Conservation (phyloP, 2,113 vertebrate genomes). For the Sylvia atricapilla region DNA sequence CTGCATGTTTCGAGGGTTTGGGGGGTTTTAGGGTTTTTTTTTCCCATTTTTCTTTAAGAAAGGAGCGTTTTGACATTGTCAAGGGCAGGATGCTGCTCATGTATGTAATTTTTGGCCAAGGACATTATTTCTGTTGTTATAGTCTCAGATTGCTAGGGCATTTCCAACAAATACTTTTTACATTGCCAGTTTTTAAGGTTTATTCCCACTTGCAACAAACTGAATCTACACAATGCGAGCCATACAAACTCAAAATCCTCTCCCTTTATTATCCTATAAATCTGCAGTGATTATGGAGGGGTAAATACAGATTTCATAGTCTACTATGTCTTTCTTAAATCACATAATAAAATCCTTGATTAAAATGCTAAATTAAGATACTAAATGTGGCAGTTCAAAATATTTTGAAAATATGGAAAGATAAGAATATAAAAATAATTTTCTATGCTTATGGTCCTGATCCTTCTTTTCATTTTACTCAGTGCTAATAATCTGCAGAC, state of each 20-base stretch:
- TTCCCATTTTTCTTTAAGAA: neutral
- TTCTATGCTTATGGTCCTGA: neutral
- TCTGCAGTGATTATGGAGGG: neutral
- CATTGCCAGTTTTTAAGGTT: neutral
- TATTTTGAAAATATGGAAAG: neutral
- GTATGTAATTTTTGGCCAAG: neutral
- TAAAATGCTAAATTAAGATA: neutral
- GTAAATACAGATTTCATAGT: neutral
- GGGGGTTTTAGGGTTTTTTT: neutral
- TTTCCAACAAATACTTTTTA: neutral
- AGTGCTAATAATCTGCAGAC: neutral
- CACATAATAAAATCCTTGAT: neutral
- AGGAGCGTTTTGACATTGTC: neutral
- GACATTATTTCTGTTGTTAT: neutral
- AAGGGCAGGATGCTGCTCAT: neutral
- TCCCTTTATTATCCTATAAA: neutral
- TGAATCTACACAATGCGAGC: neutral
- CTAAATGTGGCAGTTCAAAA: neutral
- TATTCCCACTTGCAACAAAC: neutral
- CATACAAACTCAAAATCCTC: neutral
- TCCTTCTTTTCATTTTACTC: neutral
- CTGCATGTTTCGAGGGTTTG: rapidly evolving
- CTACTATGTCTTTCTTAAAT: neutral
- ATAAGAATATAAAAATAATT: neutral
- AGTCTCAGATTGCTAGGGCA: neutral